A percentile compares a stretch with the other conserved stretches of the same genome.
These are phyloP conservation scores for Pseudomyrmex sp. DNA, from an alignment of 1,140 invertebrate species.

Conservation along the genomic window DNA sequence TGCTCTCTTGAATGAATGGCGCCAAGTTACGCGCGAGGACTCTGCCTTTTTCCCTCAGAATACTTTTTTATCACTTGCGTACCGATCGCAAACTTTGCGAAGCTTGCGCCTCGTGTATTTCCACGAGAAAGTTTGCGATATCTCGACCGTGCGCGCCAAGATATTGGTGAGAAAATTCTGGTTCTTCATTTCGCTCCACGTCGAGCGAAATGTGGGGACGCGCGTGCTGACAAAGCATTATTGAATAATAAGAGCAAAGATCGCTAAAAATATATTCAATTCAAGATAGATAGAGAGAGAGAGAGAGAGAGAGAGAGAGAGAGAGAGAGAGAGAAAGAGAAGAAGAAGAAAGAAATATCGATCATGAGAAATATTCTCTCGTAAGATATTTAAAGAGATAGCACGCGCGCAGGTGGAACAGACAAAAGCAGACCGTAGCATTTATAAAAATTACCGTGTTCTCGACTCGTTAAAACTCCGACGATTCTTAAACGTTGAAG, in stretches of 20 bases:
- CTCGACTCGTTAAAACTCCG: neutral
- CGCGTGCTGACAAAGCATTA: neutral
- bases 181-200: neutral
- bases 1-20: slow-evolving; percentile 12
- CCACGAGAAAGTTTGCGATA: slow-evolving; percentile 33
- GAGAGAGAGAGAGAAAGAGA: neutral
- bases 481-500: neutral
- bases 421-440: neutral
- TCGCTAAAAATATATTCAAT: neutral
- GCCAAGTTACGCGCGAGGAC: slow-evolving; percentile 4
- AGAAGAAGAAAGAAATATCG: neutral
- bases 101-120: slow-evolving; percentile 16
- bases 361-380: neutral
- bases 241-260: neutral
- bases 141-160: slow-evolving; percentile 7
- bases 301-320: neutral
- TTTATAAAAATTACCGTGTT: neutral
- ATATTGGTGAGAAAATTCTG: slow-evolving; percentile 23
- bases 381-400: neutral
- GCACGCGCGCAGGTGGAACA: neutral
- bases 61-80: slow-evolving; percentile 11
- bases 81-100: slow-evolving; percentile 25
- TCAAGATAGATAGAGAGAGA: neutral
- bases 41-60: neutral
- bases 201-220: neutral